Evolutionary conservation across 2,797 vertebrate genomes (phyloP).

Genomic region (Sternarchorhynchus goeldii): DNA sequence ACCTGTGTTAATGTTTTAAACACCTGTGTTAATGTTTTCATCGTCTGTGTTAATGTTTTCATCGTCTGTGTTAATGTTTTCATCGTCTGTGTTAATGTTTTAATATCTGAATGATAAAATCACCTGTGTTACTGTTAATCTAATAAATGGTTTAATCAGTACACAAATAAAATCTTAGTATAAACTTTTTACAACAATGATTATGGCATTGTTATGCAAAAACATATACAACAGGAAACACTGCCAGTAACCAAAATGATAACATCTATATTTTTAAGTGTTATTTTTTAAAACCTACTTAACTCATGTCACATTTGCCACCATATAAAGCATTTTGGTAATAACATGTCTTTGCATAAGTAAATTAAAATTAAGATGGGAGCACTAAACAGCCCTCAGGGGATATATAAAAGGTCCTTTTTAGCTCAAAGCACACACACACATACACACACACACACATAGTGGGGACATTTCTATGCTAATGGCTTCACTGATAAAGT

Average conservation of each 20-base stretch:
- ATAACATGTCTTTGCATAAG: constrained; percentile 52
- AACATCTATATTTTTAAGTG: neutral
- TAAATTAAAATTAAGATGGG: constrained; percentile 52
- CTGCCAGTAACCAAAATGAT: neutral
- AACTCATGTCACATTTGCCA: neutral
- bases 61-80: too few relatives aligned
- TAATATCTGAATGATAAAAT: too few relatives aligned
- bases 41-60: too few relatives aligned
- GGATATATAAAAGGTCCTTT: constrained; percentile 39
- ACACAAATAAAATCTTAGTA: neutral
- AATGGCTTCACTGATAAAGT: constrained; percentile 42
- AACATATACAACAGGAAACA: neutral
- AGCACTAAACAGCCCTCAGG: constrained; percentile 43
- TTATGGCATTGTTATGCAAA: neutral
- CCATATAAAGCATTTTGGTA: constrained; percentile 36
- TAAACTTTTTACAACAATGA: neutral
- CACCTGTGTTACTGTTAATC: too few relatives aligned
- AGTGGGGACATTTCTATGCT: constrained; percentile 28
- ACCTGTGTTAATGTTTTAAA: neutral
- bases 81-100: too few relatives aligned
- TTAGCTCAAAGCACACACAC: constrained; percentile 19
- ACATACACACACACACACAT: constrained; percentile 13
- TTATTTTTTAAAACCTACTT: neutral
- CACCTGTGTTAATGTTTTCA: too few relatives aligned
- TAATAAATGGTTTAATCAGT: too few relatives aligned